These are phyloP conservation scores for Sebastes baramenuke DNA, from an alignment of 2,797 vertebrate genomes.

Conservation along the genomic window DNA sequence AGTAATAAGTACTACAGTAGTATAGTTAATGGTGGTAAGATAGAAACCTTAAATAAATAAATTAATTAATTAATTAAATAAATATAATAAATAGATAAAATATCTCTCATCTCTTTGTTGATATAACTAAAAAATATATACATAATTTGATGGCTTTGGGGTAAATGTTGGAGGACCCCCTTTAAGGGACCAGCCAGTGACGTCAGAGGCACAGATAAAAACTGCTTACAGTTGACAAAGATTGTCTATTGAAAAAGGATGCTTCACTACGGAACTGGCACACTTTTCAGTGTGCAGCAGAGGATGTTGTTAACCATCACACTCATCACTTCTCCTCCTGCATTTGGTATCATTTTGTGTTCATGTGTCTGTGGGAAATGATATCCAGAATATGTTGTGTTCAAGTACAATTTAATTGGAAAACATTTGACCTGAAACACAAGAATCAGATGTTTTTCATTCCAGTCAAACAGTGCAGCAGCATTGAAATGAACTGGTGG, in stretches of 20 bases:
- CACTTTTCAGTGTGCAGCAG: neutral
- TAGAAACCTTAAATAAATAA: too few species aligned
- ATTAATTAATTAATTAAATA: too few species aligned
- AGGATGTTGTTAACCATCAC: neutral
- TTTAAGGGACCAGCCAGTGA: neutral
- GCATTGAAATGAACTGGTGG: neutral
- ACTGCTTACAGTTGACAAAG: neutral
- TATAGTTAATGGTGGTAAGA: too few species aligned
- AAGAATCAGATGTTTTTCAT: too few species aligned
- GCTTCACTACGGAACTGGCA: neutral
- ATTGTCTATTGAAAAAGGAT: neutral
- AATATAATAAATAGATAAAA: too few species aligned
- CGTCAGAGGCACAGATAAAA: neutral
- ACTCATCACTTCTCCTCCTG: neutral
- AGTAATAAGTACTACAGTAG: too few species aligned
- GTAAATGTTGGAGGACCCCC: fast-evolving
- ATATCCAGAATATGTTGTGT: neutral
- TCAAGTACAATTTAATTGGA: fast-evolving
- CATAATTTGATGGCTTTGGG: neutral
- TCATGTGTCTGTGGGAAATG: neutral
- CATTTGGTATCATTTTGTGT: neutral
- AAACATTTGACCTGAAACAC: neutral
- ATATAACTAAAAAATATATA: neutral
- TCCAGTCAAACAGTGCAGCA: neutral
- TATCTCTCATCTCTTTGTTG: neutral